Evolutionary conservation across 92 coral and sea anemone species (phyloP).

Genomic region (Zoanthus sociatus): DNA sequence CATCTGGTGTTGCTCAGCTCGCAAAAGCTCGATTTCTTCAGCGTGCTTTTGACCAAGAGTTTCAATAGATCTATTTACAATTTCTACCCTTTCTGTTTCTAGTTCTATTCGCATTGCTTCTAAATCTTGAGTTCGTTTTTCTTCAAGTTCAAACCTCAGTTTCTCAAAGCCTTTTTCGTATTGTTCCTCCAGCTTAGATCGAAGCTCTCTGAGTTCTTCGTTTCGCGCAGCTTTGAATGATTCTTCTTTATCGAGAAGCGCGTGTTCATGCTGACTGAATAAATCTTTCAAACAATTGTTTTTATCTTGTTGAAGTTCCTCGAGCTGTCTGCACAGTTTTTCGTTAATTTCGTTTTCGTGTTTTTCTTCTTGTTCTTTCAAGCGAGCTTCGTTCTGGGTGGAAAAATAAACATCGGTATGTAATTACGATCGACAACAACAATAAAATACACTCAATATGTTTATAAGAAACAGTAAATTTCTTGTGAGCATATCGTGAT

Average conservation of each 20-base stretch:
- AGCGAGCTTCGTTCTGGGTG: constrained; percentile 59
- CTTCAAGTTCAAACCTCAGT: constrained; percentile 64
- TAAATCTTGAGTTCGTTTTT: constrained; percentile 69
- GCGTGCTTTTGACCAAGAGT: constrained; percentile 83
- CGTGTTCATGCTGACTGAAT: constrained; percentile 50
- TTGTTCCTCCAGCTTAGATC: constrained; percentile 71
- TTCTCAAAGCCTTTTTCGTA: constrained; percentile 76
- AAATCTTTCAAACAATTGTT: constrained; percentile 59
- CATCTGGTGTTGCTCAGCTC: constrained; percentile 76
- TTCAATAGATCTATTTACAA: constrained; percentile 79
- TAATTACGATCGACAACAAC: background rate
- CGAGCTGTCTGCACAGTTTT: constrained; percentile 62
- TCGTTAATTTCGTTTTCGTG: constrained; percentile 79
- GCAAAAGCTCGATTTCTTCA: constrained; percentile 74
- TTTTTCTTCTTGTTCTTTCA: constrained; percentile 71
- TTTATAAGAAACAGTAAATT: too few species aligned
- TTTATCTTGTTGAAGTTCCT: constrained; percentile 54
- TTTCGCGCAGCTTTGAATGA: constrained; percentile 32
- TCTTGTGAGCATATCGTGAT: too few species aligned
- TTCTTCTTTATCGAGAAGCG: constrained; percentile 54
- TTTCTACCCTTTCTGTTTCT: constrained; percentile 80
- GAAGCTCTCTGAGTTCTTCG: constrained; percentile 64
- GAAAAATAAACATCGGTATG: background rate
- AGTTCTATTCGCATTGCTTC: constrained; percentile 78
- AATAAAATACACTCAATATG: too few species aligned